Percentiles rank a stretch among this genome's conserved stretches.
These are phyloP conservation scores for Chromobotia macracanthus DNA, from an alignment of 2,797 vertebrate species.

Conservation along the genomic window DNA sequence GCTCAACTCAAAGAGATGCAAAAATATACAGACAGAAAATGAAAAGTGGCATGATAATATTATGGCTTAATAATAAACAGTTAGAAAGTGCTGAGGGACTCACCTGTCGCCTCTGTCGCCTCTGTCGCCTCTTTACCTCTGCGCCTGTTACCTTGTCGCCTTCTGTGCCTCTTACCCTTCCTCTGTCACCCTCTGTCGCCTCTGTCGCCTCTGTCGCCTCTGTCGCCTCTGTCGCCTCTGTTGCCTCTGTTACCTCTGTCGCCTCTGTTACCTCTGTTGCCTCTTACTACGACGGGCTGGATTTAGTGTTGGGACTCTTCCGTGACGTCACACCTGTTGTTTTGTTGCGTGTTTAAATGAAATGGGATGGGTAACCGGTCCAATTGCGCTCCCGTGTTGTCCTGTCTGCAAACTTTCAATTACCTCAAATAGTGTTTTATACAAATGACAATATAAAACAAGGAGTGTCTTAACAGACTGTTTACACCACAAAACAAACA, in stretches of 20 bases:
- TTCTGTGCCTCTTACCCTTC: too few species aligned
- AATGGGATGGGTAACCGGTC: conserved; percentile 16
- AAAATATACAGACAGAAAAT: too few species aligned
- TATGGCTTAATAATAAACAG: not conserved
- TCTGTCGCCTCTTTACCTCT: too few species aligned
- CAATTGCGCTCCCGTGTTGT: not conserved
- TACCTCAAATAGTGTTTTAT: not conserved
- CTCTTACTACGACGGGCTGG: not conserved
- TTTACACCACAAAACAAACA: not conserved
- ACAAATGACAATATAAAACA: not conserved
- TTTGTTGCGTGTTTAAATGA: conserved; percentile 15
- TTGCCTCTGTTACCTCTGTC: too few species aligned
- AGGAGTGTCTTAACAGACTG: not conserved
- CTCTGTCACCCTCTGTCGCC: too few species aligned
- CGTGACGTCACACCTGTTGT: conserved; percentile 22
- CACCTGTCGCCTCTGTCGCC: conserved; percentile 40
- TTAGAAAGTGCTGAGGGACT: not conserved
- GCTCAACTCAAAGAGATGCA: not conserved
- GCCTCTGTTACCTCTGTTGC: conserved; percentile 43
- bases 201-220: too few species aligned
- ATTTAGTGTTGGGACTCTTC: conserved; percentile 31
- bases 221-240: too few species aligned
- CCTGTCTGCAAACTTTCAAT: not conserved
- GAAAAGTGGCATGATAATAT: too few species aligned
- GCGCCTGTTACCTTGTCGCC: too few species aligned